Evolutionary conservation across 1,140 invertebrate species (phyloP).

Genomic region (Drosophila ercepeae): DNA sequence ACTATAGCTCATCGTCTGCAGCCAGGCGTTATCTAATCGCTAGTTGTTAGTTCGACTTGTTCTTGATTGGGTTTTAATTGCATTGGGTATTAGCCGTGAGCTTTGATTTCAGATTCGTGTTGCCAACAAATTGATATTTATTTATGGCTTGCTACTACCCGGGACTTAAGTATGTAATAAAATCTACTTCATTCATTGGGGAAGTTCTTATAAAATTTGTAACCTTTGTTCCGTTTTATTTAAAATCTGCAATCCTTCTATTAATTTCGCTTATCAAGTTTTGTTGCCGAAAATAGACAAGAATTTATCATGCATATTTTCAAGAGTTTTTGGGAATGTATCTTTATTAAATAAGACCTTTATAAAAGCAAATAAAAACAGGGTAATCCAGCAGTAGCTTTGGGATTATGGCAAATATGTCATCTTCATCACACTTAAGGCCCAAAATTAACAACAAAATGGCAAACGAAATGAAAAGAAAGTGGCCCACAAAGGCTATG

Average conservation of each 20-base stretch:
- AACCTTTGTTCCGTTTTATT: not conserved
- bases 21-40: slow-evolving; percentile 58
- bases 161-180: slow-evolving; percentile 23
- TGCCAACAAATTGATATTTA: slow-evolving; percentile 39
- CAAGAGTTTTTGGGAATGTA: not conserved
- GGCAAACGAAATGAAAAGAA: slow-evolving; percentile 22
- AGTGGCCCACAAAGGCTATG: slow-evolving; percentile 29
- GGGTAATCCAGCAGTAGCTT: slow-evolving; percentile 2
- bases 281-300: not conserved
- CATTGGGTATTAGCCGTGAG: slow-evolving; percentile 51
- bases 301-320: not conserved
- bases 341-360: slow-evolving; percentile 1
- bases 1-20: slow-evolving; percentile 4
- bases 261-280: too few species aligned
- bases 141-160: slow-evolving; percentile 34
- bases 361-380: not conserved
- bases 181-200: slow-evolving; percentile 19
- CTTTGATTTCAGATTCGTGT: slow-evolving; percentile 57
- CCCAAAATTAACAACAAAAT: slow-evolving; percentile 1
- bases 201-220: slow-evolving; percentile 2
- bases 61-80: slow-evolving; percentile 65
- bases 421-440: not conserved
- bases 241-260: not conserved
- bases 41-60: slow-evolving; percentile 1
- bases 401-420: slow-evolving; percentile 5